These are phyloP conservation scores for Sisyra nigra DNA, from an alignment of 2,888 invertebrate genomes.

Conservation along the genomic window DNA sequence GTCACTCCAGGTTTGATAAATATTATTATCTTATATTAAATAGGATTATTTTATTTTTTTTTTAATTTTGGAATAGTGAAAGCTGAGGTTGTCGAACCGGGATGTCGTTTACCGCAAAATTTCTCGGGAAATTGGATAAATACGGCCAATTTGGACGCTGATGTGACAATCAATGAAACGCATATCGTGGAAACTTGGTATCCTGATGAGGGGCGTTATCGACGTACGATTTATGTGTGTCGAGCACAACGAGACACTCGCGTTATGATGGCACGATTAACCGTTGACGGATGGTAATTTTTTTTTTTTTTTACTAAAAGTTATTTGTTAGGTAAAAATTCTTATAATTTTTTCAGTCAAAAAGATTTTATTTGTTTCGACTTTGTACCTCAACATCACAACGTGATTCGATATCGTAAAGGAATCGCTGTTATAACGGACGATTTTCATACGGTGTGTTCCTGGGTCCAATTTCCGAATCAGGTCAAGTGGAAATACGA, in stretches of 20 bases:
- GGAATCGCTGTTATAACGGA: slow-evolving; percentile 80
- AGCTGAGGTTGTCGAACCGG: slow-evolving; percentile 77
- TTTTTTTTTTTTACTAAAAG: slow-evolving; percentile 15
- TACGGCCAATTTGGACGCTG: slow-evolving; percentile 92
- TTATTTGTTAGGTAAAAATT: background rate
- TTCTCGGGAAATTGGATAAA: slow-evolving; percentile 94
- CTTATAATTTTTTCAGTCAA: too few relatives aligned
- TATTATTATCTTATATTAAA: background rate
- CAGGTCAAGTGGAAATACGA: slow-evolving; percentile 77
- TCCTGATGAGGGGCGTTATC: slow-evolving; percentile 78
- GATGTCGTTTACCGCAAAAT: slow-evolving; percentile 85
- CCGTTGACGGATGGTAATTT: slow-evolving; percentile 79
- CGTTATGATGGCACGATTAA: slow-evolving; percentile 90
- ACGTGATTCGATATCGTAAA: slow-evolving; percentile 79
- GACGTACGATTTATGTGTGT: slow-evolving; percentile 86
- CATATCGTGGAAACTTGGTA: slow-evolving; percentile 93
- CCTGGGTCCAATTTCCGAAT: slow-evolving; percentile 85
- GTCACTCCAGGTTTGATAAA: slow-evolving; percentile 59
- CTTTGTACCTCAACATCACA: slow-evolving; percentile 90
- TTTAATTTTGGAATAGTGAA: slow-evolving; percentile 33
- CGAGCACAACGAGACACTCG: slow-evolving; percentile 80
- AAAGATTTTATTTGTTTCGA: slow-evolving; percentile 97
- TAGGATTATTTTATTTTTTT: background rate
- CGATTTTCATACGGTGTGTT: slow-evolving; percentile 83
- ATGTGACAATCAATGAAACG: slow-evolving; percentile 85